These are phyloP conservation scores for Luperina testacea DNA, from an alignment of 2,888 invertebrate genomes.

Conservation along the genomic window DNA sequence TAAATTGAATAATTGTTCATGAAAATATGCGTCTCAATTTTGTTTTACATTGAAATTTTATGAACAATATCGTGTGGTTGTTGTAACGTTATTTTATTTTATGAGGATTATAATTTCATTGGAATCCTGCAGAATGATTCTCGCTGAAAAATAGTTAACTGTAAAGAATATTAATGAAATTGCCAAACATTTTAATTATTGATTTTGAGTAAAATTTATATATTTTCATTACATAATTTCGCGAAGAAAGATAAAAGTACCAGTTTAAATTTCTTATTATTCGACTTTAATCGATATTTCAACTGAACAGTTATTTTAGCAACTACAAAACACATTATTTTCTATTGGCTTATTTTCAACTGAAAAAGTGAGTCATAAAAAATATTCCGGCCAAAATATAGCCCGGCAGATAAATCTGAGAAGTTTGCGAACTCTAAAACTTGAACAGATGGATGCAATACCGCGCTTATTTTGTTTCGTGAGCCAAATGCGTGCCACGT, in stretches of 20 bases:
- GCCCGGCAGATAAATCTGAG: constrained; percentile 41
- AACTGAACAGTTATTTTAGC: background rate
- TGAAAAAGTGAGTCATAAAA: constrained; percentile 12
- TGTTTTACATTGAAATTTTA: background rate
- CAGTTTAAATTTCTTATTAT: background rate
- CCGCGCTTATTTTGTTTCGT: constrained; percentile 56
- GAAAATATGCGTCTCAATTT: constrained; percentile 20
- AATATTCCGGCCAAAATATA: constrained; percentile 25
- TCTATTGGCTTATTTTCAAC: background rate
- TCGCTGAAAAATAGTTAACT: background rate
- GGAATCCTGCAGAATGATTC: background rate
- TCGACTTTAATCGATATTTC: background rate
- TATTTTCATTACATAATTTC: background rate
- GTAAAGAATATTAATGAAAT: background rate
- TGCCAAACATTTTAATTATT: background rate
- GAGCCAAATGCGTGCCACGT: constrained; percentile 48
- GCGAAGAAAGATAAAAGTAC: background rate
- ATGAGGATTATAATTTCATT: background rate
- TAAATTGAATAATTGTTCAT: constrained; percentile 17
- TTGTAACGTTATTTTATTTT: background rate
- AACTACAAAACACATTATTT: background rate
- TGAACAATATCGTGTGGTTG: background rate
- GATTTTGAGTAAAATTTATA: background rate
- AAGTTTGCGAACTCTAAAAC: constrained; percentile 54
- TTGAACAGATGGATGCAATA: constrained; percentile 60